phyloP scores from a whole-genome alignment of 2,113 vertebrate genomes.

The Castor canadensis region DNA sequence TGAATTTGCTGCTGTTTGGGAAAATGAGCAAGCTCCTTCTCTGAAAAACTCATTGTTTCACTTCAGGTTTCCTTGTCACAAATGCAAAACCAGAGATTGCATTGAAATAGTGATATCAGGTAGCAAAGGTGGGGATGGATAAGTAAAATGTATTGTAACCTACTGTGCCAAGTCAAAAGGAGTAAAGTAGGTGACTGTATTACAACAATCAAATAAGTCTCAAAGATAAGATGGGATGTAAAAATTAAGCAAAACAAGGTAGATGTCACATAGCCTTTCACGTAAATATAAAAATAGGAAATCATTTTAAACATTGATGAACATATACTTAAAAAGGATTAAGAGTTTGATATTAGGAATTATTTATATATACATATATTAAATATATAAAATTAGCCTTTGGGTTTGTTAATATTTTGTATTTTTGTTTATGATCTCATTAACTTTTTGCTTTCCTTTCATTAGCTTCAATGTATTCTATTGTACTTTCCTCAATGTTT shows the following conservation, averaged over 20 bases:
- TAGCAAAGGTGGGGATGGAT: background rate
- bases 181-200: background rate
- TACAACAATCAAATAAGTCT: background rate
- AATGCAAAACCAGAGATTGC: too few species aligned
- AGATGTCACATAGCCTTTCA: background rate
- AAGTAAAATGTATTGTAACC: background rate
- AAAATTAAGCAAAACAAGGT: background rate
- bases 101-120: background rate
- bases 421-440: background rate
- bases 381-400: background rate
- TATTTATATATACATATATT: background rate
- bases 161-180: background rate
- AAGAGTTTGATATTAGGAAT: background rate
- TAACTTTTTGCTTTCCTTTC: background rate
- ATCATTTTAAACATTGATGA: background rate
- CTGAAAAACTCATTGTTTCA: background rate
- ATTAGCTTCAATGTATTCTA: background rate
- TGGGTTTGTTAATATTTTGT: background rate
- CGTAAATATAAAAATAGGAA: background rate
- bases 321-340: background rate
- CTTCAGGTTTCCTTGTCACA: background rate
- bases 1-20: background rate
- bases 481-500: background rate
- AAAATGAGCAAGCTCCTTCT: rapidly evolving
- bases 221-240: background rate